These are phyloP conservation scores for Moxostoma hubbsi DNA, from an alignment of 2,797 vertebrate genomes.

Conservation along the genomic window DNA sequence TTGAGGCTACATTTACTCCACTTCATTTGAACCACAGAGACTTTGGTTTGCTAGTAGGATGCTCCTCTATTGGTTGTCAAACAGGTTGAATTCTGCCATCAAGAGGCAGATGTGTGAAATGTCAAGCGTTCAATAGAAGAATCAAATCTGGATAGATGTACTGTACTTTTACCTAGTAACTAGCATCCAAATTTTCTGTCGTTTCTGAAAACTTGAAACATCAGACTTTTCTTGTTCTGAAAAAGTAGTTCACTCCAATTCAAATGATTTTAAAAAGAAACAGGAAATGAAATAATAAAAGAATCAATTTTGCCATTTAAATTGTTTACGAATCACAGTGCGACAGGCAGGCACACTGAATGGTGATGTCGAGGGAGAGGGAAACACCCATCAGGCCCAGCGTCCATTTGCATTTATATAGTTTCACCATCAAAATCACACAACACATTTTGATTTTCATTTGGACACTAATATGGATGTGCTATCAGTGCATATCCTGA, in stretches of 20 bases:
- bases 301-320: conserved; percentile 64
- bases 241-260: conserved; percentile 25
- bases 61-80: neutral
- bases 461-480: conserved; percentile 74
- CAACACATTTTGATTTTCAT: conserved; percentile 72
- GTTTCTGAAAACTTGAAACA: too few species aligned
- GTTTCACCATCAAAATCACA: conserved; percentile 69
- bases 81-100: conserved; percentile 3
- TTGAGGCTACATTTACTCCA: neutral
- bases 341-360: conserved; percentile 59
- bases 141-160: neutral
- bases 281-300: conserved; percentile 43
- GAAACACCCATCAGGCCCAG: conserved; percentile 58
- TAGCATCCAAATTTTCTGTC: too few species aligned
- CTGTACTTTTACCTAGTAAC: neutral
- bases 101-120: neutral
- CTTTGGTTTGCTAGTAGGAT: neutral
- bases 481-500: conserved; percentile 63
- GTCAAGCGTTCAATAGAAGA: neutral
- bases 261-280: conserved; percentile 26
- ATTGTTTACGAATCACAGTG: conserved; percentile 66
- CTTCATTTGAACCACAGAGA: neutral
- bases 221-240: neutral
- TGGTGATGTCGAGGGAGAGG: conserved; percentile 55
- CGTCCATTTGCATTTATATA: conserved; percentile 74